Evolutionary conservation across 2,888 invertebrate genomes (phyloP).

Genomic region (Eupeodes luniger): DNA sequence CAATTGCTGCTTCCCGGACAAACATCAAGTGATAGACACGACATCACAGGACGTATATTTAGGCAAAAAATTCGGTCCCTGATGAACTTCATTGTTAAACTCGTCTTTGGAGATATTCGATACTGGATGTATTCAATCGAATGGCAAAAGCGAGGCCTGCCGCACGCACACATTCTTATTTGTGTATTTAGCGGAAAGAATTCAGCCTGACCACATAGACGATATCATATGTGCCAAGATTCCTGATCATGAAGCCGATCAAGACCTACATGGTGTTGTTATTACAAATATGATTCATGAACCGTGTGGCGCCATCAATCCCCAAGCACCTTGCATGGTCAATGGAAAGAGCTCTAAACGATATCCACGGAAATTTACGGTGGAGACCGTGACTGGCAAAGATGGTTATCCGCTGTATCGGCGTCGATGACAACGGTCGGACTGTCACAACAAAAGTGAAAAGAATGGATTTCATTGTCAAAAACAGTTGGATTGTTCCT

Average conservation of each 20-base stretch:
- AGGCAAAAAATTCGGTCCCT: too few relatives aligned
- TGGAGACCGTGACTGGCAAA: slow-evolving; percentile 75
- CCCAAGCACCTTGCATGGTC: slow-evolving; percentile 81
- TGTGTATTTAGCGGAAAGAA: slow-evolving; percentile 71
- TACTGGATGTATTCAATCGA: slow-evolving; percentile 78
- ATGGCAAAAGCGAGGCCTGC: slow-evolving; percentile 80
- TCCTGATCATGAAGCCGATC: slow-evolving; percentile 78
- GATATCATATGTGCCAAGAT: slow-evolving; percentile 64
- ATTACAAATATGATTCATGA: slow-evolving; percentile 17
- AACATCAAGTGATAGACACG: too few relatives aligned
- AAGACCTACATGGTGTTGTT: slow-evolving; percentile 77
- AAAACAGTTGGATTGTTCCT: too few relatives aligned
- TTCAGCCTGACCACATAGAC: slow-evolving; percentile 74
- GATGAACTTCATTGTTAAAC: slow-evolving; percentile 47
- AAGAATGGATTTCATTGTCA: too few relatives aligned
- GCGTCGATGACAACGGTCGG: slow-evolving; percentile 77
- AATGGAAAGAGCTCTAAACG: slow-evolving; percentile 79
- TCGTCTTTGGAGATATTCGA: slow-evolving; percentile 48
- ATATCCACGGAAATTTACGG: slow-evolving; percentile 72
- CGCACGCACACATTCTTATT: slow-evolving; percentile 78
- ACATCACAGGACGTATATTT: too few relatives aligned
- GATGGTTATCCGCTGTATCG: slow-evolving; percentile 77
- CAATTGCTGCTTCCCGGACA: not conserved
- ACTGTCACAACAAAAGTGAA: slow-evolving; percentile 72
- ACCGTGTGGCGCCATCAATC: slow-evolving; percentile 79